phyloP scores from a whole-genome alignment of 2,113 vertebrate species.

The Colossoma macropomum region DNA sequence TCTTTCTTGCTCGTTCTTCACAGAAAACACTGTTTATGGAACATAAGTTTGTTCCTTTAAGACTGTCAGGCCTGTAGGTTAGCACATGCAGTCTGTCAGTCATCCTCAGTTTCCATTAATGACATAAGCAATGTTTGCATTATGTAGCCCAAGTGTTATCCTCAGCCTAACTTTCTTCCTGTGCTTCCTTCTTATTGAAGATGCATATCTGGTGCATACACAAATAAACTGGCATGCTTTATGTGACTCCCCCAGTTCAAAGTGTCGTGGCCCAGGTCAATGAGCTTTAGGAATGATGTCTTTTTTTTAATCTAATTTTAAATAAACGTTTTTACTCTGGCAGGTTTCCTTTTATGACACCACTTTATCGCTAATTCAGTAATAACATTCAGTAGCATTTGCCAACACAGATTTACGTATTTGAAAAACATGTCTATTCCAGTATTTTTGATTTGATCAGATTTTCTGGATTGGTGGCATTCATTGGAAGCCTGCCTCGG shows the following conservation, averaged over 20 bases:
- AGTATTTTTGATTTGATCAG: background rate
- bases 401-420: background rate
- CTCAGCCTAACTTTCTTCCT: constrained; percentile 15
- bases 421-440: background rate
- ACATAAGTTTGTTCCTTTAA: background rate
- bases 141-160: constrained; percentile 4
- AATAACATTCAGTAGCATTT: background rate
- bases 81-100: background rate
- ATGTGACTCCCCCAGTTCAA: constrained; percentile 8
- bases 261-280: constrained; percentile 33
- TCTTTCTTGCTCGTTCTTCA: constrained; percentile 60
- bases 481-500: constrained; percentile 40
- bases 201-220: constrained; percentile 25
- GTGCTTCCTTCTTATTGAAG: constrained; percentile 27
- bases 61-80: constrained; percentile 10
- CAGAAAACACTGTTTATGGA: background rate
- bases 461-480: constrained; percentile 19
- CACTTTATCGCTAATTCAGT: background rate
- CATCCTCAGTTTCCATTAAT: constrained; percentile 11
- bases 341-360: constrained; percentile 47
- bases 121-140: constrained; percentile 21
- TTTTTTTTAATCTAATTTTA: constrained; percentile 12
- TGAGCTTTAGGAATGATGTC: constrained; percentile 38
- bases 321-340: constrained; percentile 15
- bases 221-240: constrained; percentile 31